Base-by-base conservation (phyloP, 2,113 vertebrate genomes). In the Cyprinus carpio region DNA sequence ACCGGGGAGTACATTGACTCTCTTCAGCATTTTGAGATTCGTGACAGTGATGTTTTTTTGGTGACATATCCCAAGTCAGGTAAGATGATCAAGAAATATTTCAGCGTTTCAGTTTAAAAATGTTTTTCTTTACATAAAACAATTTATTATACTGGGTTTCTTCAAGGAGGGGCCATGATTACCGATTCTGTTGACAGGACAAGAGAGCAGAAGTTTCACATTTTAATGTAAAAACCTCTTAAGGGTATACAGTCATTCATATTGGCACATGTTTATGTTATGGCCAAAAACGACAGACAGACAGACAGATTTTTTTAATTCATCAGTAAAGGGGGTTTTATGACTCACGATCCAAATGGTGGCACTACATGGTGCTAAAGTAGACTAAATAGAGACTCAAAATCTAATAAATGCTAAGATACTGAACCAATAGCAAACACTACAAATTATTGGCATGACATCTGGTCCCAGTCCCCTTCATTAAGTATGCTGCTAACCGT, bases 31-130 rank as follows among this genome's bases (percentile, higher is more conserved):
- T 94, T 94, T 82, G 88, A 94, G 79, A 90, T 94, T 65, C 87
- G 88, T 34, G 93, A 95, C 18, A 92, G 86, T 23, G 93, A 95
- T 74, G 27, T 94, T 18, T 90, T 94, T 84, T 8, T 94, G 16
- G 87, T 90, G 27, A 95, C 92, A 7, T 94, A 92, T 16, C 93
- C 91, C 0, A 94, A 94, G 81, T 93, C 94, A 87, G 94, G 93
- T 94, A 88, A n/a, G n/a, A n/a, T 84, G 90, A 85, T 16, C 43
- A 51, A 43, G 8, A 13, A 29, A 10, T 20, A 15, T 79, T 27
- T 4, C 3, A 20, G 7, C 10, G 13, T 54, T n/a, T 71, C 20
- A 6, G 31, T 51, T 15, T 29, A 15, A 27, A 64, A 64, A 60
- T 25, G 58, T 64, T 13, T 13, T 27, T 64, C 25, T 27, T 23